Percentiles rank a stretch among this genome's conserved stretches.
Conservation (phyloP, 92 coral and sea anemone species). For the Porites evermanni region DNA sequence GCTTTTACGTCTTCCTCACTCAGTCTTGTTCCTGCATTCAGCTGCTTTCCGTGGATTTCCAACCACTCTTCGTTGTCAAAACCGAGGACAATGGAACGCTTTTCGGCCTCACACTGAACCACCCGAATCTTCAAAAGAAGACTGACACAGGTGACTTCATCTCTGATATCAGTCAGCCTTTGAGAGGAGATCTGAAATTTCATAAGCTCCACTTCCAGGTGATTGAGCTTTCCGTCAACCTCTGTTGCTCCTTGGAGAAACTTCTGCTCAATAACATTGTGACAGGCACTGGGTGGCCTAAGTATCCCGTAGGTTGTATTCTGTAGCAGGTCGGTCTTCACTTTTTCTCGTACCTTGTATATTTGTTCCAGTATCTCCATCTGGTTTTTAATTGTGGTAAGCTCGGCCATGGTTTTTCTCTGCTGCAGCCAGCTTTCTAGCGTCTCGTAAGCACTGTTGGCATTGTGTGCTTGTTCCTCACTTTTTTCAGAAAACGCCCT, state of each 20-base stretch:
- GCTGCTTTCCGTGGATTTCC: constrained; percentile 34
- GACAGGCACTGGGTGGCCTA: background rate
- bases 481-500: background rate
- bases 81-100: constrained; percentile 19
- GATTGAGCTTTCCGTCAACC: constrained; percentile 32
- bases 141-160: constrained; percentile 65
- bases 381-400: constrained; percentile 70
- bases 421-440: constrained; percentile 53
- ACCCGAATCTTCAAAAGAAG: constrained; percentile 56
- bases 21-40: constrained; percentile 56
- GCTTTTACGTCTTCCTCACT: constrained; percentile 40
- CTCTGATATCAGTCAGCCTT: constrained; percentile 65
- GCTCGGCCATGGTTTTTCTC: constrained; percentile 66
- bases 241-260: constrained; percentile 38
- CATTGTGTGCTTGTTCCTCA: background rate
- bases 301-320: background rate
- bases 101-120: constrained; percentile 61
- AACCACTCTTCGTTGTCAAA: constrained; percentile 47
- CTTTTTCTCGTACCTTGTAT: constrained; percentile 63
- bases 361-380: constrained; percentile 63
- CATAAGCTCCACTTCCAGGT: constrained; percentile 37
- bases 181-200: constrained; percentile 72
- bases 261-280: background rate
- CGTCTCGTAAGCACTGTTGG: constrained; percentile 16
- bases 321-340: constrained; percentile 41